Base-by-base conservation (phyloP, 1,140 invertebrate genomes). In the Rhagoletis pomonella region DNA sequence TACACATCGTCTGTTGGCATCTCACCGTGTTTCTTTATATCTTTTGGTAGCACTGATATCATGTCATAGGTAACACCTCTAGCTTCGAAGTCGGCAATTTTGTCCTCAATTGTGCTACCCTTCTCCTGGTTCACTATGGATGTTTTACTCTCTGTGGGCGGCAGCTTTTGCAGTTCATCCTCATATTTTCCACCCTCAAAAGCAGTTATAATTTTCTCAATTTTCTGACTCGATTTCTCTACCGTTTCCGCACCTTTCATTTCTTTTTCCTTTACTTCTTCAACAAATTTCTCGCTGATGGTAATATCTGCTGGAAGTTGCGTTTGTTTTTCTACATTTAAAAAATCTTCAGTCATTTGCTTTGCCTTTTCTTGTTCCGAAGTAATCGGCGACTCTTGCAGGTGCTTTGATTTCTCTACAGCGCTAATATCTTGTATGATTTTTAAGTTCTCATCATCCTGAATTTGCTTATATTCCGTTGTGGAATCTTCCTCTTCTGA, bases 31-130 rank as follows among this genome's bases (percentile, higher is more conserved):
- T 86, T 64, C 58, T 62, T 64, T 19, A 86, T 0, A 42, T 64
- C 58, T 62, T 86, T 86, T 86, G 91, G 90, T 59, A 91, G 90
- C 87, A 91, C 91, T 17, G 91, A 91, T 12, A 89, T 12, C 5
- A 81, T 81, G 55, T 92, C 91, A 60, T 92, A 92, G 62, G 89
- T 91, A 0, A 92, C 91, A 44, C 92, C 91, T 44, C 91, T 92
- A 17, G 91, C 91, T 67, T 92, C 91, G 7, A 92, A 92, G 6
- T 92, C 91, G 3, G 91, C 91, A 64, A 92, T 92, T 87, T 91
- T 92, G 14, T 92, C 90, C 17, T 92, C 91, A 55, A 92, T 91
- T 59, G 90, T 73, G 3, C 59, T 86, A 17, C 84, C 59, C 14
- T 86, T 60, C 14, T 14, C 84, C 59, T 10, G 19, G 0, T 44